These are phyloP conservation scores for Drosophila anceps DNA, from an alignment of 2,888 invertebrate genomes.

Conservation along the genomic window DNA sequence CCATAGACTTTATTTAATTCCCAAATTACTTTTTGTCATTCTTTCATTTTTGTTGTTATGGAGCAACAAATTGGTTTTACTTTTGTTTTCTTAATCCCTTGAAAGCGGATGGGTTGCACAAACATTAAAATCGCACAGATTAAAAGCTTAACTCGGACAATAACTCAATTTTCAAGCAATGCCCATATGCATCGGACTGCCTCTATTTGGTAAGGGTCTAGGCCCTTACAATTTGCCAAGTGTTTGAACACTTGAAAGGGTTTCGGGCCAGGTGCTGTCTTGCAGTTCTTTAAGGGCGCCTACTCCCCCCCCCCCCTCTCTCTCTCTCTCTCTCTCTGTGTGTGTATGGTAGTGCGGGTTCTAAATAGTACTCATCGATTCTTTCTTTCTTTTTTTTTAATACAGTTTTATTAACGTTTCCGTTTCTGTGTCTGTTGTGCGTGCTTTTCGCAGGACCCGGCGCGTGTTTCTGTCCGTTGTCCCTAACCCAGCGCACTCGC, in stretches of 20 bases:
- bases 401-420: constrained; percentile 18
- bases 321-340: neutral
- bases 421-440: constrained; percentile 19
- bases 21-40: constrained; percentile 1
- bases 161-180: constrained; percentile 7
- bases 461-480: constrained; percentile 24
- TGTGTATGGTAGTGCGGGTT: constrained; percentile 1
- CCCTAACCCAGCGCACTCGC: neutral
- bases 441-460: constrained; percentile 16
- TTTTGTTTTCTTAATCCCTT: neutral
- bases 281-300: neutral
- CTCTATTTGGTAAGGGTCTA: neutral
- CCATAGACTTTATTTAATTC: constrained; percentile 12
- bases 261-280: constrained; percentile 21
- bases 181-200: neutral
- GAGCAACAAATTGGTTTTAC: neutral
- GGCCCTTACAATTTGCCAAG: constrained; percentile 33
- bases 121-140: constrained; percentile 5
- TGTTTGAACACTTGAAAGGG: constrained; percentile 30
- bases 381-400: constrained; percentile 18
- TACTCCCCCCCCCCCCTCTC: neutral
- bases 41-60: neutral
- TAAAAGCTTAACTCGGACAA: neutral
- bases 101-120: neutral
- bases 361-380: constrained; percentile 45